A percentile compares a stretch with the other conserved stretches of the same genome.
phyloP scores from a whole-genome alignment of 2,113 vertebrate species.

The Gallinago jamesoni region DNA sequence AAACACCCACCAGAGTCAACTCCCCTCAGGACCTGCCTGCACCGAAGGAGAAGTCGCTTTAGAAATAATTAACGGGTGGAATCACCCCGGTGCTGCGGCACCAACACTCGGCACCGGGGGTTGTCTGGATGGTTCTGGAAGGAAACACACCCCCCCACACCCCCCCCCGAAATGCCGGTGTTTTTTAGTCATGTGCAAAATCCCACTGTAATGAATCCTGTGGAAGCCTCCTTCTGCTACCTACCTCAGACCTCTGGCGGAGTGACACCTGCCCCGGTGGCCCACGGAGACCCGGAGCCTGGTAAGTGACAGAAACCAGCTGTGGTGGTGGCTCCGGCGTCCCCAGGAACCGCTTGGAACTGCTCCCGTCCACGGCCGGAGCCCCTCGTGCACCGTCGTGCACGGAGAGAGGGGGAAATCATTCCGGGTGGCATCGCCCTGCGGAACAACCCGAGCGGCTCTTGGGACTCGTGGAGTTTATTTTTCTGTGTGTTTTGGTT shows the following conservation, averaged over 20 bases:
- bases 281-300: neutral
- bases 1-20: fast-evolving
- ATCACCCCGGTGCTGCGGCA: neutral
- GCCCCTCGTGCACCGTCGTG: fast-evolving
- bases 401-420: neutral
- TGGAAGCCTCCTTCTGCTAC: neutral
- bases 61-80: neutral
- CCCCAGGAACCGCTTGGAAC: fast-evolving
- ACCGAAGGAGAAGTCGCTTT: neutral
- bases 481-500: neutral
- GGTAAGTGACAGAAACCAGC: neutral
- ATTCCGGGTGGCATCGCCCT: neutral
- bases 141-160: neutral
- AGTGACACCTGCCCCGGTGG: neutral
- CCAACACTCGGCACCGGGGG: neutral
- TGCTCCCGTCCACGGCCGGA: fast-evolving
- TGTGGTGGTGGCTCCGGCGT: fast-evolving
- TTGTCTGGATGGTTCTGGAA: neutral
- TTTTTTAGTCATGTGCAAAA: neutral
- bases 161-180: no score
- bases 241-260: neutral
- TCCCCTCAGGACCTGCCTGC: neutral
- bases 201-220: fast-evolving
- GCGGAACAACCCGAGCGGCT: fast-evolving
- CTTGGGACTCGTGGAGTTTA: neutral